These are phyloP conservation scores for Orbicella faveolata DNA, from an alignment of 64 coral and sea anemone genomes.

Conservation along the genomic window DNA sequence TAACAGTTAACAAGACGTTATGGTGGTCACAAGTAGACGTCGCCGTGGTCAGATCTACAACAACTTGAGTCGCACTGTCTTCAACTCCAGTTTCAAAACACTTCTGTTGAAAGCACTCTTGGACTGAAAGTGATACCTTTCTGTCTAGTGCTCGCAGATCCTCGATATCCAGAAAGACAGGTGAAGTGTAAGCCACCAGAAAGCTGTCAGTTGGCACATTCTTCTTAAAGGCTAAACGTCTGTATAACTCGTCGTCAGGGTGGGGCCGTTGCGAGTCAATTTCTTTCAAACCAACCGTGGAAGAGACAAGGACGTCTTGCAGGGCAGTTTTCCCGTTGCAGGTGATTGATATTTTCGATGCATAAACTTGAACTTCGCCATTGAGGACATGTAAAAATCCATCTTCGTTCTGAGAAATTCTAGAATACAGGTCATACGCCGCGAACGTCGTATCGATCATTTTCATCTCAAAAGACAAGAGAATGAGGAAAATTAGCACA, in stretches of 20 bases:
- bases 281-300: neutral
- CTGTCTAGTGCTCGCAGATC: neutral
- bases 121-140: neutral
- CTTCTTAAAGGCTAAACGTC: neutral
- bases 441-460: slow-evolving; percentile 1
- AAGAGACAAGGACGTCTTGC: slow-evolving; percentile 5
- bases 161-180: neutral
- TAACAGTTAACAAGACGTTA: neutral
- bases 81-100: neutral
- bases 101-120: neutral
- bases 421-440: neutral
- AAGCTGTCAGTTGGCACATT: neutral
- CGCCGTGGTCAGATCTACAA: neutral
- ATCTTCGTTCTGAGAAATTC: neutral
- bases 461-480: neutral
- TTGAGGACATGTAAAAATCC: neutral
- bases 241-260: neutral
- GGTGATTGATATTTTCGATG: neutral
- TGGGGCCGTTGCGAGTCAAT: too few species aligned
- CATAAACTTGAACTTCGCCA: neutral
- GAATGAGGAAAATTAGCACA: neutral
- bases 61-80: neutral
- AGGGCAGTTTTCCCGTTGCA: slow-evolving; percentile 18
- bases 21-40: neutral
- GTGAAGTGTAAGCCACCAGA: neutral